Conservation (phyloP, 2,113 vertebrate species). For the Chinchilla lanigera region DNA sequence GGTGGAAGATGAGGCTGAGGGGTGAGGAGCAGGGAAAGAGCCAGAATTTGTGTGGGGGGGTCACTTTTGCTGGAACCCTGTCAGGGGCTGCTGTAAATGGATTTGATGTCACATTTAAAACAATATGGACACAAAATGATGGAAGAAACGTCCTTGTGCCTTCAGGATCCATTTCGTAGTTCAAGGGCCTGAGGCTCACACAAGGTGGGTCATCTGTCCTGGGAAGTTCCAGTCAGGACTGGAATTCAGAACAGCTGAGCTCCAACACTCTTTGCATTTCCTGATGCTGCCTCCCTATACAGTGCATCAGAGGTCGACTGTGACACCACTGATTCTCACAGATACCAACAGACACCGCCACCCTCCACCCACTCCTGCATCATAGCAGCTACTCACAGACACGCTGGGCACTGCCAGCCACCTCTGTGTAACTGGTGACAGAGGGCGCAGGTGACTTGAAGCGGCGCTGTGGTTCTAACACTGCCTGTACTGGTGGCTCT, state of each 20-base stretch:
- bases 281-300: not conserved
- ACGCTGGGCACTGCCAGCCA: too few species aligned
- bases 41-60: not conserved
- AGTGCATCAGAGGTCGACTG: not conserved
- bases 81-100: not conserved
- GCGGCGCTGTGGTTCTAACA: not conserved
- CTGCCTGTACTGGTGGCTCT: too few species aligned
- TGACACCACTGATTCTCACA: not conserved
- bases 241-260: not conserved
- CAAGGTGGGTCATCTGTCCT: not conserved
- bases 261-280: not conserved
- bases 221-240: not conserved
- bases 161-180: not conserved
- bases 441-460: too few species aligned
- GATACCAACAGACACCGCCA: not conserved
- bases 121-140: not conserved
- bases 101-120: not conserved
- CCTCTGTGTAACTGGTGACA: not conserved
- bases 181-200: not conserved
- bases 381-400: not conserved
- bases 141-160: not conserved
- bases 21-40: not conserved
- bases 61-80: not conserved
- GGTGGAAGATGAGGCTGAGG: not conserved
- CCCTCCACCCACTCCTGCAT: not conserved